Conservation (phyloP, 2,113 vertebrate genomes). For the Gymnarchus niloticus region DNA sequence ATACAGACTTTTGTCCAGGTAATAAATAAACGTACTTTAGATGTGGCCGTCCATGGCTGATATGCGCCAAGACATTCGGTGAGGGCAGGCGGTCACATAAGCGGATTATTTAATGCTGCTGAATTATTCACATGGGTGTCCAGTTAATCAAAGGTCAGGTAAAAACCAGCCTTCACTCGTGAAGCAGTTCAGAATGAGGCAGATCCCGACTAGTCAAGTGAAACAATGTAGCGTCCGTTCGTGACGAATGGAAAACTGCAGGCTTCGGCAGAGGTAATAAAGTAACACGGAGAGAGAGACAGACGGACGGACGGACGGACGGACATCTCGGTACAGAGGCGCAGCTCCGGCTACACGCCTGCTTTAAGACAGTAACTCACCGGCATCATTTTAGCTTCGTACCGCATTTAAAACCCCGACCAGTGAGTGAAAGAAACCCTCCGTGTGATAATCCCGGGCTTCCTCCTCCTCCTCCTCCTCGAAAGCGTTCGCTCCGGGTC, state of each 20-base stretch:
- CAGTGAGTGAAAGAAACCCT: conserved; percentile 13
- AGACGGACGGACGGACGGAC: too few relatives aligned
- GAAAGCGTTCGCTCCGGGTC: neutral
- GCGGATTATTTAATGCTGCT: neutral
- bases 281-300: too few relatives aligned
- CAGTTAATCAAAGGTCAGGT: neutral
- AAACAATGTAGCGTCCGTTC: too few relatives aligned
- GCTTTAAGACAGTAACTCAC: conserved; percentile 64
- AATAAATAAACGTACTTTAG: too few relatives aligned
- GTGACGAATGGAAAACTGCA: too few relatives aligned
- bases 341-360: too few relatives aligned
- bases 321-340: too few relatives aligned
- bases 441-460: neutral
- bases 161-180: neutral
- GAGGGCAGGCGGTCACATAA: neutral
- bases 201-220: too few relatives aligned
- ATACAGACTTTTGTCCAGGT: too few relatives aligned
- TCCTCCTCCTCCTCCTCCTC: neutral
- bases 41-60: too few relatives aligned
- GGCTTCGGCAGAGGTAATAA: neutral
- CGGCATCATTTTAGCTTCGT: conserved; percentile 93
- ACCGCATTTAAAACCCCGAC: conserved; percentile 69
- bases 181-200: too few relatives aligned
- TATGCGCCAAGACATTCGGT: neutral
- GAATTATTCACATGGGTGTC: conserved; percentile 1